phyloP scores from a whole-genome alignment of 2,888 invertebrate species.

The Altica lythri region DNA sequence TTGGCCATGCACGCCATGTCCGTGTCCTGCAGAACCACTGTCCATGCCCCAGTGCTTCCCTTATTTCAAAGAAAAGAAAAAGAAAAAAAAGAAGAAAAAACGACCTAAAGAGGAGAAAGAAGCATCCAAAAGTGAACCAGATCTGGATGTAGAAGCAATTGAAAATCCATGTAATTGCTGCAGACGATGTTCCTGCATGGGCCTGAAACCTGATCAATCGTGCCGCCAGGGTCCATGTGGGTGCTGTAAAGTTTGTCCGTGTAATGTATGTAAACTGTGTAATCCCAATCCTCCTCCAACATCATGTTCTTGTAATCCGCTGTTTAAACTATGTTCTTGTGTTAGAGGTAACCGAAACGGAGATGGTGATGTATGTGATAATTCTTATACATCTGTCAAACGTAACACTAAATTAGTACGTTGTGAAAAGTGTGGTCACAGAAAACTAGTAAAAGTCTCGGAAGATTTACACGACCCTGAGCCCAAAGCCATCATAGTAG shows the following conservation, averaged over 20 bases:
- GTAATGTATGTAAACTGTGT: not conserved
- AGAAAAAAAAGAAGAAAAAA: not conserved
- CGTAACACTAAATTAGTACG: no score
- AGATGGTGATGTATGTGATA: no score
- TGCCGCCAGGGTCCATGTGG: not conserved
- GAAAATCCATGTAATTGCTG: conserved; percentile 7
- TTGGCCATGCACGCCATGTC: conserved; percentile 11
- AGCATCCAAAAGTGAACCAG: no score
- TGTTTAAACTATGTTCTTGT: not conserved
- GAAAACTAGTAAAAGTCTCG: no score
- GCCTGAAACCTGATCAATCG: conserved; percentile 3
- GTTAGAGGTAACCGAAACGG: no score
- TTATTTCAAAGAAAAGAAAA: not conserved
- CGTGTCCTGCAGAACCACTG: conserved; percentile 2
- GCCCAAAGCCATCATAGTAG: no score
- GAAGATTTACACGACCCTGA: no score
- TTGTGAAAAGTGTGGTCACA: no score
- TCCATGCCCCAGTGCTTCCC: conserved; percentile 1
- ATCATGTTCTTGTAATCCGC: not conserved
- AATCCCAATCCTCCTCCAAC: no score
- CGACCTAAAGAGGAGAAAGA: not conserved
- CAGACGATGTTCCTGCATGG: conserved; percentile 1
- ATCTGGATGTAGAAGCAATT: not conserved
- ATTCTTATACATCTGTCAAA: no score
- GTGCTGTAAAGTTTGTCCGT: not conserved